Evolutionary conservation across 1,140 invertebrate species (phyloP).

Genomic region (Belonocnema kinseyi): DNA sequence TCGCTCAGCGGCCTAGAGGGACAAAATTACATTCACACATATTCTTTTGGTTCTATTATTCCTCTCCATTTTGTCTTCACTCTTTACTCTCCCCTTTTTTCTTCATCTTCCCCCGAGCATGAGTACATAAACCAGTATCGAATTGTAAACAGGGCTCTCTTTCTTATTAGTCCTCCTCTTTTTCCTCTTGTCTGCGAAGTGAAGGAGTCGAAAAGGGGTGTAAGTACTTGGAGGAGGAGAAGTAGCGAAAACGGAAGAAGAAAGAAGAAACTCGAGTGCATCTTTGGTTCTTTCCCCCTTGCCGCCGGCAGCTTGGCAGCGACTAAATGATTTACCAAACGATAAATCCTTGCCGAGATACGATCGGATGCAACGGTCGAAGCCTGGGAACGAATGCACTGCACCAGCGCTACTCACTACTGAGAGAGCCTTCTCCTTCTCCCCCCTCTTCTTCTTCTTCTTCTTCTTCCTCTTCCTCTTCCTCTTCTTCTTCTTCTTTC

Average conservation of each 20-base stretch:
- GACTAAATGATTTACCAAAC: constrained; percentile 76
- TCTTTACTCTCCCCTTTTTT: too few species aligned
- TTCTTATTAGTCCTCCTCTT: constrained; percentile 4
- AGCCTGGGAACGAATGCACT: constrained; percentile 60
- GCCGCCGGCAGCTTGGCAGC: constrained; percentile 72
- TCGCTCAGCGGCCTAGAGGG: too few species aligned
- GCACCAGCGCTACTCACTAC: constrained; percentile 11
- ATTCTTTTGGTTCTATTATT: too few species aligned
- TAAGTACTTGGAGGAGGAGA: constrained; percentile 43
- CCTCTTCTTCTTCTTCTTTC: background rate
- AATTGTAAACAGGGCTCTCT: constrained; percentile 11
- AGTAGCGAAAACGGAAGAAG: constrained; percentile 45
- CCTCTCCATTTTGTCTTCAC: too few species aligned
- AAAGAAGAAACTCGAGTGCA: constrained; percentile 46
- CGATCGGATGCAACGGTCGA: constrained; percentile 67
- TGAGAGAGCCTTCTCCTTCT: constrained; percentile 25
- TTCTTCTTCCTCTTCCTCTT: constrained; percentile 37
- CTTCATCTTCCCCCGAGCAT: background rate
- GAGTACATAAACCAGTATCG: constrained; percentile 2
- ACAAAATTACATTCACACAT: too few species aligned
- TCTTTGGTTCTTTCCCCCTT: constrained; percentile 63
- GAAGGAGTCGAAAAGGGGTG: constrained; percentile 46
- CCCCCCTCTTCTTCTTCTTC: constrained; percentile 36
- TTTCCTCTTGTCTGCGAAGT: background rate
- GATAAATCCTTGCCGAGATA: constrained; percentile 75